Evolutionary conservation across 2,113 vertebrate species (phyloP).

Genomic region (Peromyscus californicus): DNA sequence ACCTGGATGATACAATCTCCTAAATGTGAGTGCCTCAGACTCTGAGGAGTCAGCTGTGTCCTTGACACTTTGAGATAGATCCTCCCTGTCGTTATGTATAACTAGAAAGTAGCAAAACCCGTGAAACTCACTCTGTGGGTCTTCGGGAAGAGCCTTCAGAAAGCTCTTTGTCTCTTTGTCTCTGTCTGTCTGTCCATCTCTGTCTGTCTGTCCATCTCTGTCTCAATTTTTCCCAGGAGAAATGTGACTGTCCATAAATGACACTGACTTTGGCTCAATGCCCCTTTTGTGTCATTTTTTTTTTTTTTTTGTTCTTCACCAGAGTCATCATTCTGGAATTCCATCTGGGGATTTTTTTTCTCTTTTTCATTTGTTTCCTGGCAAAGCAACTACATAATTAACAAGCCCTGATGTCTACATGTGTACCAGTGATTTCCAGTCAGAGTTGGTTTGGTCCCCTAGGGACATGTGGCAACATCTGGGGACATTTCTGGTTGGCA

Average conservation of each 20-base stretch:
- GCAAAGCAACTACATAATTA: not conserved
- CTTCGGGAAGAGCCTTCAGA: not conserved
- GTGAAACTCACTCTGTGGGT: not conserved
- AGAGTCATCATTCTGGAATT: not conserved
- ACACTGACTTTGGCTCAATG: not conserved
- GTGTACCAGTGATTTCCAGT: not conserved
- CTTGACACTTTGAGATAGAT: not conserved
- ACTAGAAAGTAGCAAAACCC: not conserved
- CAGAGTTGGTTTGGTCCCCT: not conserved
- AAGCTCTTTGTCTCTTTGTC: too few species aligned
- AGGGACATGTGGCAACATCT: not conserved
- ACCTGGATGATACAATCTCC: not conserved
- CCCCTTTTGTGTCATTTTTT: not conserved
- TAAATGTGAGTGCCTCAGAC: not conserved
- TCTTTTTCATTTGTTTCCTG: not conserved
- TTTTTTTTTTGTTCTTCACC: not conserved
- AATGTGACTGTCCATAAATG: not conserved
- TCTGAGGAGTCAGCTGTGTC: not conserved
- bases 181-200: too few species aligned
- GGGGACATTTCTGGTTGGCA: not conserved
- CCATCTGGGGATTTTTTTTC: not conserved
- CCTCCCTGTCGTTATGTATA: not conserved
- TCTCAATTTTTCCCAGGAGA: not conserved
- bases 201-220: fast-evolving
- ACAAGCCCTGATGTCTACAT: not conserved